Percentiles rank a stretch among this genome's conserved stretches.
phyloP scores from a whole-genome alignment of 37 sponge, comb jelly and placozoan species.

The Eunapius fragilis region DNA sequence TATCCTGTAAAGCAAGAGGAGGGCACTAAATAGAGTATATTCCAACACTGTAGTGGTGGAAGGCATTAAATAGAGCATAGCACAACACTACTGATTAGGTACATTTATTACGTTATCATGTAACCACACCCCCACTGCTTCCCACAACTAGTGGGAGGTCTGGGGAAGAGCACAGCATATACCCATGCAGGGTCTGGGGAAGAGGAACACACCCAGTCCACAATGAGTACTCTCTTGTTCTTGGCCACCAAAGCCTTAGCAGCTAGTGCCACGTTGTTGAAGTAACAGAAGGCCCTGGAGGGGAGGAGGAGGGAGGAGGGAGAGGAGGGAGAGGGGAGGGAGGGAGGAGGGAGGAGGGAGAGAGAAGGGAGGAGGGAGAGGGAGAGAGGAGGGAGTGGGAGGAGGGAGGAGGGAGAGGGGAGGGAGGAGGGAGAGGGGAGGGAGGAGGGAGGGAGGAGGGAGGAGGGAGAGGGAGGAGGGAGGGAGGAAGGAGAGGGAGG shows the following conservation, averaged over 20 bases:
- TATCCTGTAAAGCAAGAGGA: constrained; percentile 49
- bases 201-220: constrained; percentile 82
- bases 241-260: constrained; percentile 81
- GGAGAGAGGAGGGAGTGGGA: no score
- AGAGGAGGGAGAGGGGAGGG: background rate
- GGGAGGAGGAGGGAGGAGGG: background rate
- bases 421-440: background rate
- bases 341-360: background rate
- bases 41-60: background rate
- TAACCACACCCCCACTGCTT: no score
- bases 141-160: no score
- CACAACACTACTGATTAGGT: no score
- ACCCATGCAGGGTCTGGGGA: background rate
- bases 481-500: constrained; percentile 88
- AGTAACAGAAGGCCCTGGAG: constrained; percentile 86
- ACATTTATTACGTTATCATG: no score
- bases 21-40: background rate
- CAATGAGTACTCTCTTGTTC: constrained; percentile 71
- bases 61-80: background rate
- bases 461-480: background rate
- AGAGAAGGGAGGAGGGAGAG: background rate
- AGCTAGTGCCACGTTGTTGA: constrained; percentile 92
- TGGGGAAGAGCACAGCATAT: no score
- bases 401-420: background rate
- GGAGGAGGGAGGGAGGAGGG: background rate